Base-by-base conservation (phyloP, 2,888 invertebrate genomes). In the Xestobium rufovillosum region DNA sequence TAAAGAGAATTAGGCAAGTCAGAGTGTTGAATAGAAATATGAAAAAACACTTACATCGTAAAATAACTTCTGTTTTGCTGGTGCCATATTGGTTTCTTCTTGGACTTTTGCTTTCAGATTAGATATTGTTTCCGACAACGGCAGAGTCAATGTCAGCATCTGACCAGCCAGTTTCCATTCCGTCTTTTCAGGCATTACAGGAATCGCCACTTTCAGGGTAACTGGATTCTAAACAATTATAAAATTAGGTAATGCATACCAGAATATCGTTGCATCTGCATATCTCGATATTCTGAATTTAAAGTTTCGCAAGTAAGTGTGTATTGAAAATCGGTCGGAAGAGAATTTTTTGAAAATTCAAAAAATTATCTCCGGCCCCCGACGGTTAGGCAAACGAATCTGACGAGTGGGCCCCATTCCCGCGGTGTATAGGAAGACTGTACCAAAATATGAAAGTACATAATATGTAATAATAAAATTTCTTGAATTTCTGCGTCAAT, bases 101-200 rank as follows among this genome's bases (percentile, higher is more conserved):
- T 80, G 80, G 50, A 98, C 76, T 60, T 85, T 80, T 8, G 81
- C 78, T 69, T 98, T 98, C 51, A 98, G 76, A 35, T 80, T 82
- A 9, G 83, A 77, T n/a, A 94, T 82, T 1, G 78, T 70, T 48
- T 92, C 87, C 9, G 76, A 73, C 9, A 89, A 70, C 26, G 87
- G 78, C 56, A 96, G 59, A 2, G 80, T 80, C 36, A 94, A 73
- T 34, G 77, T 75, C 52, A 97, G 65, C 43, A 80, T 73, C 65
- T 96, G 94, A 1, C 97, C 97, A 63, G 86, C 87, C 43, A 97
- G 72, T 44, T 89, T 87, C 94, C 95, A 95, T 72, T 97, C 97
- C 0, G 86, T 69, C 57, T 95, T 94, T 55, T 96, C 95, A 1
- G 84, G 77, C 59, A 81, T 73, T 50, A 76, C 70, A 6, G 97